These are phyloP conservation scores for Stenotaenia linearis DNA, from an alignment of 2,888 invertebrate species.

Conservation along the genomic window DNA sequence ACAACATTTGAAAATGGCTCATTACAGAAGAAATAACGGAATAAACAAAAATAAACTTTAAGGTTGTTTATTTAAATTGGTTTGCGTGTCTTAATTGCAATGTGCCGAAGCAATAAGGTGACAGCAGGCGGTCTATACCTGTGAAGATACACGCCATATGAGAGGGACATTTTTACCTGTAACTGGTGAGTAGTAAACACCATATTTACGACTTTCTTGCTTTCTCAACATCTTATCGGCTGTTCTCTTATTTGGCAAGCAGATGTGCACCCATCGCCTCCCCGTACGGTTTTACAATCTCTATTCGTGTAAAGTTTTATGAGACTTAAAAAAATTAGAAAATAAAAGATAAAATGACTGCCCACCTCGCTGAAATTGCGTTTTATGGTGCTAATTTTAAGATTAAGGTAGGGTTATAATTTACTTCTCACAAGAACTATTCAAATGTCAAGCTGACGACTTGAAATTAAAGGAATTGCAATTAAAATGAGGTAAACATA, in stretches of 20 bases:
- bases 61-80: slow-evolving; percentile 20
- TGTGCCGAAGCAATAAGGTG: slow-evolving; percentile 11
- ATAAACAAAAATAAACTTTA: slow-evolving; percentile 21
- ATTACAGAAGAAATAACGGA: not conserved
- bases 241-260: not conserved
- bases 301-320: too few relatives aligned
- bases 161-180: not conserved
- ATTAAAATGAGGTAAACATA: not conserved
- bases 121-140: not conserved
- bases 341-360: not conserved
- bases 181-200: not conserved
- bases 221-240: slow-evolving; percentile 8
- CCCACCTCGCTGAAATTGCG: not conserved
- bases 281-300: not conserved
- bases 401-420: not conserved
- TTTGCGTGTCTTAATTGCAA: slow-evolving; percentile 24
- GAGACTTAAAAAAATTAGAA: too few relatives aligned
- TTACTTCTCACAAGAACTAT: not conserved
- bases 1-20: not conserved
- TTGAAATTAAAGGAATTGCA: not conserved
- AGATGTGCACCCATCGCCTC: not conserved
- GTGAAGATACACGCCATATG: not conserved
- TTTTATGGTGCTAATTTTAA: not conserved
- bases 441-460: not conserved
- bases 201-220: not conserved